Evolutionary conservation across 2,113 vertebrate genomes (phyloP).

Genomic region (Tor tambroides): DNA sequence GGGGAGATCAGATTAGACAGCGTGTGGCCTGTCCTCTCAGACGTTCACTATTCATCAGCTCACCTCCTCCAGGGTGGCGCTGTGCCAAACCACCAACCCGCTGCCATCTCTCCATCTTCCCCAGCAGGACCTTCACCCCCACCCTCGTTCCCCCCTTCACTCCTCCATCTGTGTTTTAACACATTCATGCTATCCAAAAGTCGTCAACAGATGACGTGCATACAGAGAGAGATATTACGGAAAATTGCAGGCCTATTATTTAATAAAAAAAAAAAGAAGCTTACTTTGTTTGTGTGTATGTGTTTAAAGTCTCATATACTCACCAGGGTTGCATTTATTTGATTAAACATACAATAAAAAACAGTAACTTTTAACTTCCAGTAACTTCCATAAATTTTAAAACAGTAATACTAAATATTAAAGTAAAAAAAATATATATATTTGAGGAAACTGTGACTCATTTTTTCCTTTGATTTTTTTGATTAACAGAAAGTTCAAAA

Average conservation of each 20-base stretch:
- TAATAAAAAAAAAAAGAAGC: too few species aligned
- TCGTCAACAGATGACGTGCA: slow-evolving; percentile 12
- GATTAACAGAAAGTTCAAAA: too few species aligned
- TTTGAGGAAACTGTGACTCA: too few species aligned
- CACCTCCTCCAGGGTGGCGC: slow-evolving; percentile 44
- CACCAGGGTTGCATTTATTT: too few species aligned
- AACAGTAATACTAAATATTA: too few species aligned
- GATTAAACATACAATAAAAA: too few species aligned
- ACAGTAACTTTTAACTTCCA: too few species aligned
- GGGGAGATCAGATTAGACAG: slow-evolving; percentile 53
- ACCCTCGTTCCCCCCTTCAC: slow-evolving; percentile 20
- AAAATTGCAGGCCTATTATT: background rate
- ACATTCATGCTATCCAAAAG: slow-evolving; percentile 25
- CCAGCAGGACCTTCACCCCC: slow-evolving; percentile 10
- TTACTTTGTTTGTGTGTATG: background rate
- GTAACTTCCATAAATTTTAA: too few species aligned
- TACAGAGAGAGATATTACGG: background rate
- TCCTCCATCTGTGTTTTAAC: slow-evolving; percentile 48
- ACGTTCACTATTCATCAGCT: slow-evolving; percentile 58
- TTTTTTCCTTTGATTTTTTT: too few species aligned
- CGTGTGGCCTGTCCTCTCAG: slow-evolving; percentile 46
- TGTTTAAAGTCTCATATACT: background rate
- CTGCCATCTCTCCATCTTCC: slow-evolving; percentile 40
- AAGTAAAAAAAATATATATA: too few species aligned
- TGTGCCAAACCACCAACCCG: slow-evolving; percentile 30